These are phyloP conservation scores for Willowsia nigromaculata DNA, from an alignment of 2,888 invertebrate genomes.

Conservation along the genomic window DNA sequence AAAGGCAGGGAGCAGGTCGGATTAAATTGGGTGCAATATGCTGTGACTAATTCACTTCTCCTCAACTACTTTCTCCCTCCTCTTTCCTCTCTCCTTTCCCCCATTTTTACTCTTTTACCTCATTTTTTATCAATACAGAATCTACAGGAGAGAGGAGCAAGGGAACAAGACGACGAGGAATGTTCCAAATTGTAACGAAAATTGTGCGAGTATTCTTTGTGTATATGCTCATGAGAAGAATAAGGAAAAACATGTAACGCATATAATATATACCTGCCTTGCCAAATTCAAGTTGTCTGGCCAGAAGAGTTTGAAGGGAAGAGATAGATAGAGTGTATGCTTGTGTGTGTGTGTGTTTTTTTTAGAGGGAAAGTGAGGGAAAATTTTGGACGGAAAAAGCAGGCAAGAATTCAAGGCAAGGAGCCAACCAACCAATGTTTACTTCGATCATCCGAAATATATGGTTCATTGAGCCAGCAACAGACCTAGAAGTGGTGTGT, in stretches of 20 bases:
- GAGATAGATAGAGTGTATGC: neutral
- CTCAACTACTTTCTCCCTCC: slow-evolving; percentile 40
- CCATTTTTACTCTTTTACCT: slow-evolving; percentile 23
- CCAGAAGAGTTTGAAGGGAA: neutral
- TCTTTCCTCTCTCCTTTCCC: neutral
- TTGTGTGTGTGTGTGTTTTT: neutral
- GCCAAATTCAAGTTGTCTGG: slow-evolving; percentile 48
- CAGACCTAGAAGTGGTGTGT: slow-evolving; percentile 52
- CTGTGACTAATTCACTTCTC: slow-evolving; percentile 67
- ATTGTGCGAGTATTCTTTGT: slow-evolving; percentile 21
- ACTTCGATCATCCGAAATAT: slow-evolving; percentile 59
- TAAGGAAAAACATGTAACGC: slow-evolving; percentile 30
- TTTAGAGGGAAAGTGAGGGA: neutral
- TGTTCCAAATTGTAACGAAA: slow-evolving; percentile 29
- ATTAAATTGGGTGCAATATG: slow-evolving; percentile 70
- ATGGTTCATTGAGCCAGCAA: slow-evolving; percentile 70
- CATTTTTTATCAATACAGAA: neutral
- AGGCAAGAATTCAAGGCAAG: slow-evolving; percentile 57
- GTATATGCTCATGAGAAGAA: neutral
- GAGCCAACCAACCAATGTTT: slow-evolving; percentile 57
- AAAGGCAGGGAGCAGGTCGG: slow-evolving; percentile 55
- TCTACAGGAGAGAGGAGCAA: neutral
- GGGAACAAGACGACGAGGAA: neutral
- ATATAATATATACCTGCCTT: neutral
- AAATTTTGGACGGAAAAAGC: slow-evolving; percentile 12